Evolutionary conservation across 2,888 invertebrate genomes (phyloP), one percentile per base, ranked within the genome.

Genomic region (Sylvicola fuscatus): DNA sequence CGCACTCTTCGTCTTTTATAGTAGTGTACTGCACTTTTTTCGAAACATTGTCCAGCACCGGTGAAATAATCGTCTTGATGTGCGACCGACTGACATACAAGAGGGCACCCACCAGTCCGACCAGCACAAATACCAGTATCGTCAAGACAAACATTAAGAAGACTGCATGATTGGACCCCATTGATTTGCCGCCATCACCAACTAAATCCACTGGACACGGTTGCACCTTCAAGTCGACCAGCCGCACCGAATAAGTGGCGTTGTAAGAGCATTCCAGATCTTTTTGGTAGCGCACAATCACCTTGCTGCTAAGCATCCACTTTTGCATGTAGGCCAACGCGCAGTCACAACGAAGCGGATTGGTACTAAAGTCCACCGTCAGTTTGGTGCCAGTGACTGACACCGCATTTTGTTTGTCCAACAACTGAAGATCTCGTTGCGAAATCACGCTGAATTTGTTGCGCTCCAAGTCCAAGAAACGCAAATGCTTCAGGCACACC

Each of bases 1-100:
- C 54, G 42, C 55, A 61, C 39, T 70, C 70, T 42, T 64, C 64
- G 43, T 68, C 68, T 39, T 66, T 66, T 44, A 79, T 77, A 7
- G 73, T 72, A 2, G 76, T 76, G 46, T 79, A 79, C 42, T 76
- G 73, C 27, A 78, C 77, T 50, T 76, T 73, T 48, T 72, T 66
- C 27, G 71, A 65, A 28, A 76, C 68, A 37, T 67, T 66, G 43
- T 73, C 70, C 33, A 76, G 60, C 21, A 75, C 59, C 2, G 75
- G 74, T 21, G 61, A 62, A 29, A 72, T 60, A 50, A 65, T 66
- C 39, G 60, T 61, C 41, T 64, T 63, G 32, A 77, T 56, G 40
- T 63, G 62, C 38, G 65, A 62, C 41, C 70, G 64, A 47, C 72
- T 72, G 26, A 72, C 55, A 47, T 75, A 76, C 14, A 68, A 57